Base-by-base conservation (phyloP, 2,888 invertebrate genomes). In the Cephus rjabovi region DNA sequence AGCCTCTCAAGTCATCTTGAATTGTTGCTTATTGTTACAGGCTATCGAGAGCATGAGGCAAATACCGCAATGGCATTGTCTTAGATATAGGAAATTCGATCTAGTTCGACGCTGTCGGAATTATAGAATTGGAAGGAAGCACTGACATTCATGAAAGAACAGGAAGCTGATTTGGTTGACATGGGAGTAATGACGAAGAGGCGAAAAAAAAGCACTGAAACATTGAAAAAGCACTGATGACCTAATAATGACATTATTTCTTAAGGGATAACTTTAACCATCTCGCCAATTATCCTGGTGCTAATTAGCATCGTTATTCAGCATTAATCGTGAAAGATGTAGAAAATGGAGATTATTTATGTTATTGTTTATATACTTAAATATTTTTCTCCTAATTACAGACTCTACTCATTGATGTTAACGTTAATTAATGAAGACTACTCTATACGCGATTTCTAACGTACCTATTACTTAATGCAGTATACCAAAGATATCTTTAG, bases 11-110 rank as follows among this genome's bases (percentile, higher is more conserved):
- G n/a, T 35, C 37, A 73, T 69, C 11, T 74, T 74, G 33, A 33
- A 73, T 30, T 31, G 6, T 30, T 33, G 69, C 76, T 79, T 77
- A 81, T 83, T 85, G 79, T 88, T 88, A 37, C 93, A 96, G 94
- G 95, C 95, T 69, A 92, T 95, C 75, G 95, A 95, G 84, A 94
- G 94, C 69, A 96, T 96, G 96, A 93, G 94, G 82, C 94, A 96
- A 91, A 94, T 96, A 79, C 96, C 97, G 1, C 96, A 96, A 89
- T 96, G 96, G 96, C 96, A 97, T 90, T 97, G 96, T 90, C 93
- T 96, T 92, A 93, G 96, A 83, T 96, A 96, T 92, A 93, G 96
- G 81, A 96, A 96, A 86, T 95, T 96, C 87, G 96, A 96, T 86
- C 92, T 95, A 83, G 95, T 96, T 86, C 94, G 96, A 75, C 94